These are phyloP conservation scores for Pollenia angustigena DNA, from an alignment of 2,888 invertebrate species.

Conservation along the genomic window DNA sequence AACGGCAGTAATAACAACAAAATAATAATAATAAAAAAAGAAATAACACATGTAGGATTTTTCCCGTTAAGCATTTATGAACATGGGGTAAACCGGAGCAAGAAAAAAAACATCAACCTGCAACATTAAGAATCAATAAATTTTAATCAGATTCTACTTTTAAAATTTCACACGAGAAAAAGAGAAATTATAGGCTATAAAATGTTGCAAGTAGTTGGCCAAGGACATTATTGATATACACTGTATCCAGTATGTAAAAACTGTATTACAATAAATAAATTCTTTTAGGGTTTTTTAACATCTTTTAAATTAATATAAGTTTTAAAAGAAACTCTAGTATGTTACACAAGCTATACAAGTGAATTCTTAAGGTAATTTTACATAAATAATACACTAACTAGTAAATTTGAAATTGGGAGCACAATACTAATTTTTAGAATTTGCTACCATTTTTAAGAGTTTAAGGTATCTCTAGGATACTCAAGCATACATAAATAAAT, in stretches of 20 bases:
- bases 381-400: too few species aligned
- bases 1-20: slow-evolving; percentile 31
- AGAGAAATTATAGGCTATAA: slow-evolving; percentile 17
- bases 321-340: too few species aligned
- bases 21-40: slow-evolving; percentile 48
- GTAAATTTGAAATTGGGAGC: too few species aligned
- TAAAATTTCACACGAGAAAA: slow-evolving; percentile 32
- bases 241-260: slow-evolving; percentile 6
- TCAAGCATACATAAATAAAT: too few species aligned
- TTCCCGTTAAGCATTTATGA: slow-evolving; percentile 36
- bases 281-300: too few species aligned
- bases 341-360: too few species aligned
- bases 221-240: slow-evolving; percentile 13
- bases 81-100: slow-evolving; percentile 4
- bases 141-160: slow-evolving; percentile 50
- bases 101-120: background rate
- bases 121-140: slow-evolving; percentile 62
- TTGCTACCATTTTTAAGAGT: too few species aligned
- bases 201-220: background rate
- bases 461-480: too few species aligned
- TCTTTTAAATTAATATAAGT: too few species aligned
- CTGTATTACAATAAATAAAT: background rate
- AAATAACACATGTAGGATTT: slow-evolving; percentile 47
- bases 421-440: too few species aligned
- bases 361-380: too few species aligned